Evolutionary conservation across 2,888 invertebrate species (phyloP).

Genomic region (Lasius fuliginosus): DNA sequence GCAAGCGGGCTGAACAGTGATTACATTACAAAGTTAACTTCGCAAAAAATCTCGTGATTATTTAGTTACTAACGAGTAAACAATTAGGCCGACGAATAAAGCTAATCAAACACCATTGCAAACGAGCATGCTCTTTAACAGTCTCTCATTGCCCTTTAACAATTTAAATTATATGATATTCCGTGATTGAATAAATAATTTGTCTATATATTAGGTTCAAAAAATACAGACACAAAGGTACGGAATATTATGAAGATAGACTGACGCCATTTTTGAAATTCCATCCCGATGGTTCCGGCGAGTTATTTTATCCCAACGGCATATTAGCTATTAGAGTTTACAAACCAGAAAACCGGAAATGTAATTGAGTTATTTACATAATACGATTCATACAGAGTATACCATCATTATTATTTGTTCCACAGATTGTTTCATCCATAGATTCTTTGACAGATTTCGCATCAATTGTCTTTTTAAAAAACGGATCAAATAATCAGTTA

Average conservation of each 20-base stretch:
- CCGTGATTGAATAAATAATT: constrained; percentile 27
- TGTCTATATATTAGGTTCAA: constrained; percentile 68
- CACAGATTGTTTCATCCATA: background rate
- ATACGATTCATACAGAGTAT: constrained; percentile 1
- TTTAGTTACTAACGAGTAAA: constrained; percentile 63
- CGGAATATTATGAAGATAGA: constrained; percentile 70
- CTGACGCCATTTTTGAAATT: constrained; percentile 66
- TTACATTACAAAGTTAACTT: constrained; percentile 25
- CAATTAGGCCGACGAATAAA: constrained; percentile 57
- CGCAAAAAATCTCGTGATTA: constrained; percentile 49
- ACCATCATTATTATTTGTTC: background rate
- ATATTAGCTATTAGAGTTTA: constrained; percentile 69
- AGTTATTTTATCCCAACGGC: constrained; percentile 77
- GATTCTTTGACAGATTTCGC: background rate
- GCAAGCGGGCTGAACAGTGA: constrained; percentile 30
- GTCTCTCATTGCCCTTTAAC: background rate
- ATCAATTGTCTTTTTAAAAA: background rate
- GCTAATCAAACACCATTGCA: constrained; percentile 56
- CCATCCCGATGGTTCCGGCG: constrained; percentile 64
- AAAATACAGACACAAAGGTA: constrained; percentile 49
- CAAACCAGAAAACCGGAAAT: constrained; percentile 66
- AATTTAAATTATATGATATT: constrained; percentile 46
- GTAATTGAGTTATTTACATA: constrained; percentile 68
- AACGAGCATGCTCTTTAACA: constrained; percentile 42
- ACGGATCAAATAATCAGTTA: background rate